Percentiles rank a stretch among this genome's conserved stretches.
Conservation (phyloP, 1,140 invertebrate species). For the Heterodera schachtii region DNA sequence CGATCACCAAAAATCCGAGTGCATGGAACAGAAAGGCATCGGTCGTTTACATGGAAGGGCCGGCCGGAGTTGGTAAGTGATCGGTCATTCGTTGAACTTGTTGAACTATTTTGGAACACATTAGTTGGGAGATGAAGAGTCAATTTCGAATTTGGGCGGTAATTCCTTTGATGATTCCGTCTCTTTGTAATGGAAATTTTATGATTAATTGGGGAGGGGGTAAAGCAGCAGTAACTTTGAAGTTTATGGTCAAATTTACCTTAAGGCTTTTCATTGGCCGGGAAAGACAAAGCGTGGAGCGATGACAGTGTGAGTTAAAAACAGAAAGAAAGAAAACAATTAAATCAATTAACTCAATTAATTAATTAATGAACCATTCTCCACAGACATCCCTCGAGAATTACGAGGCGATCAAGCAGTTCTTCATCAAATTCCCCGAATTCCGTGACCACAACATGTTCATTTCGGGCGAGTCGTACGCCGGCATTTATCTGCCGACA, state of each 20-base stretch:
- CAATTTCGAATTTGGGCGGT: too few species aligned
- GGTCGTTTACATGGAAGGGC: constrained; percentile 69
- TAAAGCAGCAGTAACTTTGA: too few species aligned
- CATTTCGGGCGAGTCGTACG: constrained; percentile 69
- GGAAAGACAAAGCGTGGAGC: background rate
- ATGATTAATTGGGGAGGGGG: too few species aligned
- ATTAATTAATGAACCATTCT: background rate
- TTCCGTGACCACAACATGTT: constrained; percentile 68
- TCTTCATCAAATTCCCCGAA: constrained; percentile 70
- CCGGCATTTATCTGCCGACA: constrained; percentile 68
- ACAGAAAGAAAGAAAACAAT: background rate
- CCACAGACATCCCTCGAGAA: constrained; percentile 67
- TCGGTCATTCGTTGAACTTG: too few species aligned
- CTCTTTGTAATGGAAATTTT: too few species aligned
- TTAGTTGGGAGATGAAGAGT: too few species aligned
- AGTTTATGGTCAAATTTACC: too few species aligned
- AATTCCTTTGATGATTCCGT: too few species aligned
- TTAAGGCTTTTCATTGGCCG: constrained; percentile 69
- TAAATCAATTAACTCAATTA: constrained; percentile 6
- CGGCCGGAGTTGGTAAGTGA: constrained; percentile 67
- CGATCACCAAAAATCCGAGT: constrained; percentile 54
- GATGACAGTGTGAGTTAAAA: too few species aligned
- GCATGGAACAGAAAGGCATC: constrained; percentile 65
- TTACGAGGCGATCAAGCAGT: constrained; percentile 69
- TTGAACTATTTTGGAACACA: background rate